Evolutionary conservation across 2,888 invertebrate species (phyloP).

Genomic region (Aporophyla lueneburgensis): DNA sequence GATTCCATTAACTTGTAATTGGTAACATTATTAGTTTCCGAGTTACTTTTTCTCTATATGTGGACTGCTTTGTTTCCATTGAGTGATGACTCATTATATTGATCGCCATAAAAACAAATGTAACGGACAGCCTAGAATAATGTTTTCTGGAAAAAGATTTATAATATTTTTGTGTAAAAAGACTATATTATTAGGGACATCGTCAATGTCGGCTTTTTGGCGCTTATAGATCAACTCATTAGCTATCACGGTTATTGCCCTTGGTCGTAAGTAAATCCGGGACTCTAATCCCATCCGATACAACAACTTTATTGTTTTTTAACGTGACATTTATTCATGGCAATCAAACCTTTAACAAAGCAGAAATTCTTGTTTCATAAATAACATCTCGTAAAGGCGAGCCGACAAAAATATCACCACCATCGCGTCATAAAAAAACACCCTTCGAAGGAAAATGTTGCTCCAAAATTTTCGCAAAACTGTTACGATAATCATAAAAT

Average conservation of each 20-base stretch:
- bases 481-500: slow-evolving; percentile 24
- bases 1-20: slow-evolving; percentile 28
- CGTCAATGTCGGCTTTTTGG: slow-evolving; percentile 10
- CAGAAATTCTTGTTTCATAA: slow-evolving; percentile 31
- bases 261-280: slow-evolving; percentile 30
- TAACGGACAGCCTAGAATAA: background rate
- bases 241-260: slow-evolving; percentile 22
- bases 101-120: slow-evolving; percentile 13
- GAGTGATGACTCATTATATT: slow-evolving; percentile 12
- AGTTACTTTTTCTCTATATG: slow-evolving; percentile 9
- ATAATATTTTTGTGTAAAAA: slow-evolving; percentile 27
- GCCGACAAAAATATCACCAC: slow-evolving; percentile 7
- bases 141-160: slow-evolving; percentile 2
- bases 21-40: slow-evolving; percentile 24
- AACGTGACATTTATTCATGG: slow-evolving; percentile 42
- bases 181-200: slow-evolving; percentile 11
- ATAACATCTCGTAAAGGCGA: slow-evolving; percentile 28
- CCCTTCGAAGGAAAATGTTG: slow-evolving; percentile 17
- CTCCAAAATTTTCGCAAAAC: slow-evolving; percentile 2
- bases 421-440: slow-evolving; percentile 29
- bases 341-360: slow-evolving; percentile 42
- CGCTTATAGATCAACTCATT: slow-evolving; percentile 31
- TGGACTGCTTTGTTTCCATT: slow-evolving; percentile 11
- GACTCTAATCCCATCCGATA: slow-evolving; percentile 21
- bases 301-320: slow-evolving; percentile 43